Conservation (phyloP, 2,113 vertebrate genomes). For the Pygathrix nemaeus region DNA sequence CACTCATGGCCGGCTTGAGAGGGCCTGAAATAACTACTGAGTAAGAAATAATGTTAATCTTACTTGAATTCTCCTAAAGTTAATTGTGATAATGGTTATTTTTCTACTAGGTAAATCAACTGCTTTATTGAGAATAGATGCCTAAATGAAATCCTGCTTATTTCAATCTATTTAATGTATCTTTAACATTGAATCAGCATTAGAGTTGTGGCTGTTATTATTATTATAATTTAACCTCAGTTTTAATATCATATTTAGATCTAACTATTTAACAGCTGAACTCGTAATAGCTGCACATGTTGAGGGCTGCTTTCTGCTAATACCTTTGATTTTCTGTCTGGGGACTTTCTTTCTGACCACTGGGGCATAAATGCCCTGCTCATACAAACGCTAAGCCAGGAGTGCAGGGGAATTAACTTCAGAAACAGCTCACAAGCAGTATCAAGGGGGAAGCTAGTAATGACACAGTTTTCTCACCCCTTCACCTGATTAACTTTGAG, state of each 20-base stretch:
- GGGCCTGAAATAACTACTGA: constrained; percentile 16
- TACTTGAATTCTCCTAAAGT: constrained; percentile 35
- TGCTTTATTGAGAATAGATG: constrained; percentile 37
- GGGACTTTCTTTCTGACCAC: neutral
- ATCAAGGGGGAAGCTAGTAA: neutral
- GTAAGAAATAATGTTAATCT: neutral
- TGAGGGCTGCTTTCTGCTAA: neutral
- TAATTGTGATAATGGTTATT: constrained; percentile 39
- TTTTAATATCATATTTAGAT: neutral
- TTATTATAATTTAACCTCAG: neutral
- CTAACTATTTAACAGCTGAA: neutral
- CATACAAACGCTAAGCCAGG: neutral
- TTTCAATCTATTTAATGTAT: neutral
- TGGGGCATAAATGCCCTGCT: neutral
- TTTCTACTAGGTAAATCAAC: neutral
- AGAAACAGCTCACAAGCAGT: neutral
- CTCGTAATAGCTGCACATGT: neutral
- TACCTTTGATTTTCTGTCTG: neutral
- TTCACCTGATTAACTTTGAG: neutral
- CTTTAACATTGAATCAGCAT: neutral
- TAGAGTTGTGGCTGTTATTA: neutral
- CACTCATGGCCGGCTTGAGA: neutral
- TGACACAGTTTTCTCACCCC: neutral
- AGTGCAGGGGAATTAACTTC: neutral
- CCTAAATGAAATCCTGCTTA: neutral